Evolutionary conservation across 2,888 invertebrate genomes (phyloP), one percentile per base, ranked within the genome.

Genomic region (Sinhomidia bicolor): DNA sequence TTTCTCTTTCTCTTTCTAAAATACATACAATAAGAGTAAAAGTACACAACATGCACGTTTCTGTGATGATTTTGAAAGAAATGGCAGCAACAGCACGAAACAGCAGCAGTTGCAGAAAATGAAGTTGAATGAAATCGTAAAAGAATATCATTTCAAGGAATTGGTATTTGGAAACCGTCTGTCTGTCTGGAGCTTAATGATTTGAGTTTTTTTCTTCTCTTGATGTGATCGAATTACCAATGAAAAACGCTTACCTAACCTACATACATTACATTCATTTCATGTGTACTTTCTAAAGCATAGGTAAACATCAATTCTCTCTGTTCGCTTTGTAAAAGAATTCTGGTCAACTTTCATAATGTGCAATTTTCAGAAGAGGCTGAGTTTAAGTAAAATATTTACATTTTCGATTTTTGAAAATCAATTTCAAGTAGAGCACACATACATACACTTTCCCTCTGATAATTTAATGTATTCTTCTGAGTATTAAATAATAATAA

Each of bases 401-500:
- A 29, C 29, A 74, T 47, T 26, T 36, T 9, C 5, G 26, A 14
- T 6, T 47, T 47, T 74, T 47, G 41, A 68, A 36, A 68, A 68
- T 26, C 62, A 62, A 12, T n/a, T n/a, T 65, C 14, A 71, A 71
- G 20, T 12, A 41, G 17, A 20, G 17, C 41, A 71, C 68, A 62
- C 26, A 14, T 17, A 57, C n/a, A n/a, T n/a, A n/a, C n/a, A n/a
- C n/a, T n/a, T n/a, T n/a, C n/a, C n/a, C n/a, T n/a, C n/a, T n/a
- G n/a, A 71, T 71, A 44, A 44, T 71, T 41, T 71, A 71, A 41
- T 71, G 44, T 44, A 14, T 17, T 68, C 23, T 29, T 57, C 51
- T 29, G 29, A n/a, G 29, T 51, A 76, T 44, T 76, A 76, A 76
- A 76, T 76, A 36, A 36, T 76, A 36, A 36, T 36, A 76, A 76